Conservation (phyloP, 2,797 vertebrate species). For the Melanotaenia nigrans region DNA sequence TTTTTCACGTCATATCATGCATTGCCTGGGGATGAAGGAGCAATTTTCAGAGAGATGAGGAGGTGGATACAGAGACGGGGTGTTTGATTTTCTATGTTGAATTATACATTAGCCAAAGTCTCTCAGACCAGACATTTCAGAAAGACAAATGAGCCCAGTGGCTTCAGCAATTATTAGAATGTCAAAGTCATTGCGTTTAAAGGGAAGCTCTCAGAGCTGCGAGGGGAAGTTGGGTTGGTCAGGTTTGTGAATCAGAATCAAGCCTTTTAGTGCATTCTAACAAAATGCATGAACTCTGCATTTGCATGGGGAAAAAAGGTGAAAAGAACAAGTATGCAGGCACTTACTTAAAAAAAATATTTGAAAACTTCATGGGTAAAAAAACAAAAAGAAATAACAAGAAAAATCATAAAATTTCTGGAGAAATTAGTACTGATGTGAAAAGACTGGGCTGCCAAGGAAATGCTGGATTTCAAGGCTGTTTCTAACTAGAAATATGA, state of each 20-base stretch:
- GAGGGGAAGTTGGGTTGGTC: slow-evolving; percentile 29
- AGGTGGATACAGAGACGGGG: slow-evolving; percentile 61
- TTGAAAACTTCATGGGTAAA: background rate
- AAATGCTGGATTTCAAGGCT: background rate
- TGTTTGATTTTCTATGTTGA: slow-evolving; percentile 64
- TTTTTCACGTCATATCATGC: slow-evolving; percentile 51
- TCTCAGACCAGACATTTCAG: slow-evolving; percentile 56
- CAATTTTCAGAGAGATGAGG: slow-evolving; percentile 58
- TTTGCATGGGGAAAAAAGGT: background rate
- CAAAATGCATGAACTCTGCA: background rate
- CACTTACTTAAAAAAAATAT: background rate
- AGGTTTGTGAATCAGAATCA: background rate
- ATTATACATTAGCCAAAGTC: slow-evolving; percentile 69
- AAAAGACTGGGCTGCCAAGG: background rate
- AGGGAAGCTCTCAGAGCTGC: slow-evolving; percentile 25
- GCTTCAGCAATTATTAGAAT: slow-evolving; percentile 45
- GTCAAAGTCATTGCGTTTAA: slow-evolving; percentile 28
- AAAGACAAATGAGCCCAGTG: slow-evolving; percentile 67
- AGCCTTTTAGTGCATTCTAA: background rate
- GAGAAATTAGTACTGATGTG: background rate
- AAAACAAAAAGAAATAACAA: background rate
- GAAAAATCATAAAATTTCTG: background rate
- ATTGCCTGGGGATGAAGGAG: slow-evolving; percentile 49
- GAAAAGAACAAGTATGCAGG: background rate
- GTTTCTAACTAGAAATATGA: slow-evolving; percentile 5